These are phyloP conservation scores for Lanistes nyassanus DNA, from an alignment of 1,140 invertebrate genomes.

Conservation along the genomic window DNA sequence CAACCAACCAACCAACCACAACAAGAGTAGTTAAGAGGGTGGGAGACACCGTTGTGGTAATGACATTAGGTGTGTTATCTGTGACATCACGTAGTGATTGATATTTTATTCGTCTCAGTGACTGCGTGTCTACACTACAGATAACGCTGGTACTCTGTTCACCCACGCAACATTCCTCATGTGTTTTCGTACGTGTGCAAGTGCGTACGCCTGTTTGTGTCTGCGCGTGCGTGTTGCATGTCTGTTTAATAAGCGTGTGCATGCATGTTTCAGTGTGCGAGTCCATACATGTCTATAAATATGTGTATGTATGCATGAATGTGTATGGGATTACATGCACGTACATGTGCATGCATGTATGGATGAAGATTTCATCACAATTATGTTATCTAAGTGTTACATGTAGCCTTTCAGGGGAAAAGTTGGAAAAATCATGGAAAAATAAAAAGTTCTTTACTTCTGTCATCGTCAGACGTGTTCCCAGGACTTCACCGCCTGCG, in stretches of 20 bases:
- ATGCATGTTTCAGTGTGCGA: not conserved
- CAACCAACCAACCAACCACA: too few species aligned
- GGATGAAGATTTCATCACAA: not conserved
- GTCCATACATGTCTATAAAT: not conserved
- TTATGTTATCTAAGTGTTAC: not conserved
- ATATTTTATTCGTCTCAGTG: too few species aligned
- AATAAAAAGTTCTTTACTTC: not conserved
- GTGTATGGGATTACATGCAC: not conserved
- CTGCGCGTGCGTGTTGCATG: not conserved
- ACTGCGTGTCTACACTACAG: too few species aligned
- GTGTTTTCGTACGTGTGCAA: not conserved
- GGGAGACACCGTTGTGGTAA: too few species aligned
- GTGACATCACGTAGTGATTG: too few species aligned
- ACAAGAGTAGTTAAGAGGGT: too few species aligned
- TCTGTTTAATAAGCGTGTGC: not conserved
- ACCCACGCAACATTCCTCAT: too few species aligned
- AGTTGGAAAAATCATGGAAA: too few species aligned
- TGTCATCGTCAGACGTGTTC: not conserved
- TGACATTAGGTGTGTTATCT: too few species aligned
- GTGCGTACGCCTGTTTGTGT: slow-evolving; percentile 1
- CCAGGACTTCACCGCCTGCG: not conserved
- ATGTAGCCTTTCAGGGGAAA: too few species aligned
- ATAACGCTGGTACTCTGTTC: too few species aligned
- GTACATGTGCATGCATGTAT: not conserved
- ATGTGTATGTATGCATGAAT: not conserved